Evolutionary conservation across 2,113 vertebrate species (phyloP).

Genomic region (Haplotaxodon microlepis): DNA sequence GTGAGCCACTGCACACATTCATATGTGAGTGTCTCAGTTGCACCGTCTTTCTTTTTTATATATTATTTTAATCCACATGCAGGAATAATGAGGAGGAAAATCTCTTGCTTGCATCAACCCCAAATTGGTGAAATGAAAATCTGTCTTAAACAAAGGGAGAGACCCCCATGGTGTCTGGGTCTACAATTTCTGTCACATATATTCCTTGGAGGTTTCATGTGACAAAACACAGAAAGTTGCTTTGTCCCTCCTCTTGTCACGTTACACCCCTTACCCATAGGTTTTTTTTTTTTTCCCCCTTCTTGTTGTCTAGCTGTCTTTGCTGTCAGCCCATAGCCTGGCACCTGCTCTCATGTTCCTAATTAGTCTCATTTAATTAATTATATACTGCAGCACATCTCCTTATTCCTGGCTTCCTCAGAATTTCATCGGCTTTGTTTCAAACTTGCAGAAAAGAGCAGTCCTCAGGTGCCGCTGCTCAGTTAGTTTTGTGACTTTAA

Average conservation of each 20-base stretch:
- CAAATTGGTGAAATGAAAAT: conserved; percentile 74
- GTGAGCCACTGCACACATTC: background rate
- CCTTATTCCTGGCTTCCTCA: conserved; percentile 61
- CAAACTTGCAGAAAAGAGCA: conserved; percentile 31
- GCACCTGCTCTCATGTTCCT: conserved; percentile 88
- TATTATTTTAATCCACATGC: conserved; percentile 33
- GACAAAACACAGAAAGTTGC: conserved; percentile 80
- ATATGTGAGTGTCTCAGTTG: background rate
- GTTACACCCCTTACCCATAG: conserved; percentile 72
- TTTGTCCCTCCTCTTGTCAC: conserved; percentile 76
- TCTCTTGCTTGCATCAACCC: conserved; percentile 66
- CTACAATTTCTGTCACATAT: conserved; percentile 73
- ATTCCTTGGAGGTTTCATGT: conserved; percentile 80
- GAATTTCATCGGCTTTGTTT: conserved; percentile 49
- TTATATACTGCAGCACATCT: conserved; percentile 79
- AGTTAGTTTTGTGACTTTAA: background rate
- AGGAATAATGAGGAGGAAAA: conserved; percentile 69
- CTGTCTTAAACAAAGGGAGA: conserved; percentile 69
- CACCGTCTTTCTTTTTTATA: background rate
- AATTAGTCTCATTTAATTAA: conserved; percentile 93
- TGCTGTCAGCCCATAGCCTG: conserved; percentile 82
- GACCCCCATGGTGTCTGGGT: conserved; percentile 66
- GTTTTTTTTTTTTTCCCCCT: conserved; percentile 43
- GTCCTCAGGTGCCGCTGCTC: background rate
- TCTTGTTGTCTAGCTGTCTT: conserved; percentile 77